Evolutionary conservation across 2,797 vertebrate species (phyloP).

Genomic region (Bucorvus abyssinicus): DNA sequence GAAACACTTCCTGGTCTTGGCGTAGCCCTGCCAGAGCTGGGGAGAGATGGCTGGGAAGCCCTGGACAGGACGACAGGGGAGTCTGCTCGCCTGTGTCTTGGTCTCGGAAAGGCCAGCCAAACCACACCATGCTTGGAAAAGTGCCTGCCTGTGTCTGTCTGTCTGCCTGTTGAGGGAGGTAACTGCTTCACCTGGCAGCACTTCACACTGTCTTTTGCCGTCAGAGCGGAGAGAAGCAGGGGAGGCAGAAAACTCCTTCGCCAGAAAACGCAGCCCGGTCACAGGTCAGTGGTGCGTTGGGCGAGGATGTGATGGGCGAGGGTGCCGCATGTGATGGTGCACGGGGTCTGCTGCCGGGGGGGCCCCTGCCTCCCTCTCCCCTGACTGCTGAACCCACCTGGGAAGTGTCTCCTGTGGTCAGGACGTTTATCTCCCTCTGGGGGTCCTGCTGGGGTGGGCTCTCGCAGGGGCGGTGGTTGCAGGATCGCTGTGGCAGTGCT

Average conservation of each 20-base stretch:
- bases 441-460: not conserved
- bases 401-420: not conserved
- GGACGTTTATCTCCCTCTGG: not conserved
- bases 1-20: not conserved
- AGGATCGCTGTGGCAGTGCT: not conserved
- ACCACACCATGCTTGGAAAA: not conserved
- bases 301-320: not conserved
- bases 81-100: not conserved
- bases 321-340: not conserved
- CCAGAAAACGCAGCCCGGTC: not conserved
- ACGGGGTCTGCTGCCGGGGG: not conserved
- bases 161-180: not conserved
- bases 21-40: not conserved
- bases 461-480: rapidly evolving
- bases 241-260: no score
- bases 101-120: not conserved
- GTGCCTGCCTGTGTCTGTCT: not conserved
- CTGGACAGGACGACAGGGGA: not conserved
- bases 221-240: not conserved
- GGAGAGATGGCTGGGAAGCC: not conserved
- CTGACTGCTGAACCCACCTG: not conserved
- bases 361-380: no score
- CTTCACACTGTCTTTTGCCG: not conserved
- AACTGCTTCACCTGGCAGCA: rapidly evolving
- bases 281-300: not conserved